Conservation (phyloP, 1,140 invertebrate genomes). For the Pseudachorutes palmiensis region DNA sequence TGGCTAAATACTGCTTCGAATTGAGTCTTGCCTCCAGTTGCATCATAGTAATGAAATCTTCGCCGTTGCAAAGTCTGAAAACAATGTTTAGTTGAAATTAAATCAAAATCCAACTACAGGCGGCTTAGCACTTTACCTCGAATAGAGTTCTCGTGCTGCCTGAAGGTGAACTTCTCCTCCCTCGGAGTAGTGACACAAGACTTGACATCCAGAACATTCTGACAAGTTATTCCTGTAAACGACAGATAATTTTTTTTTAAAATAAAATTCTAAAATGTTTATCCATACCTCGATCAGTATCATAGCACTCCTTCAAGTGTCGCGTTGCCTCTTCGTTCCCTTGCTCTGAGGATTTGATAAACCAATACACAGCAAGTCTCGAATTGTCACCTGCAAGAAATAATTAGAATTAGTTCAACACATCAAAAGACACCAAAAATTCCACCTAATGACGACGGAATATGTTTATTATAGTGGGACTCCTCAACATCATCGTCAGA, state of each 20-base stretch:
- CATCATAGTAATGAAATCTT: constrained; percentile 72
- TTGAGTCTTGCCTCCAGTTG: constrained; percentile 59
- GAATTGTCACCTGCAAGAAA: constrained; percentile 55
- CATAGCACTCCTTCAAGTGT: constrained; percentile 66
- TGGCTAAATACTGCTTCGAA: background rate
- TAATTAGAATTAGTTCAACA: too few species aligned
- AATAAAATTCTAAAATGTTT: background rate
- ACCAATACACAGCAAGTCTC: constrained; percentile 69
- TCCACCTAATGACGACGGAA: too few species aligned
- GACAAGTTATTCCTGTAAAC: constrained; percentile 59
- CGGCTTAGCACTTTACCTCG: constrained; percentile 50
- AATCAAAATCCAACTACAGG: background rate
- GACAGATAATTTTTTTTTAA: constrained; percentile 8
- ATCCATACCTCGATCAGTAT: constrained; percentile 54
- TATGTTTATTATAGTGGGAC: too few species aligned
- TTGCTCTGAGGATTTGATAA: constrained; percentile 79
- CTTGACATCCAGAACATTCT: constrained; percentile 72
- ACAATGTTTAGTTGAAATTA: constrained; percentile 4
- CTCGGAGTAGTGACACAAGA: constrained; percentile 70
- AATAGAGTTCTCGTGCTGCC: constrained; percentile 74
- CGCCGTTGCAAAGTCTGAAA: constrained; percentile 65
- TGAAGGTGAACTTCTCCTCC: constrained; percentile 72
- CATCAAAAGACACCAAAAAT: too few species aligned
- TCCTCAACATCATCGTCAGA: too few species aligned
- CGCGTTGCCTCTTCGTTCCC: constrained; percentile 76